Base-by-base conservation (phyloP, 2,888 invertebrate genomes). In the Aspidapion aeneum region DNA sequence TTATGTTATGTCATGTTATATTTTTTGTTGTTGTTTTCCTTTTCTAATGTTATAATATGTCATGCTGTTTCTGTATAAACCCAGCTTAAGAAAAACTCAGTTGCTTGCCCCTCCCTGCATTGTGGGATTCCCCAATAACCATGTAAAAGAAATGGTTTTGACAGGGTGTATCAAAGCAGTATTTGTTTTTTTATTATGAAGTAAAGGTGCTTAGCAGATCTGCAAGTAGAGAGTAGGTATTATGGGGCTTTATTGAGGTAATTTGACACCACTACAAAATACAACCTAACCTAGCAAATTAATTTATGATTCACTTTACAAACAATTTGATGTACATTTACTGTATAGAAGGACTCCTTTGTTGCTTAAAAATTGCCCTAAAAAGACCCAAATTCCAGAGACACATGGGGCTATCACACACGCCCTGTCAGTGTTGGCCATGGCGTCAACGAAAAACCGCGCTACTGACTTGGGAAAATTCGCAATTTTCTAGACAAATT, bases 381-480 rank as follows among this genome's bases (percentile, higher is more conserved):
- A 60, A 58, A 2, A 52, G 51, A 55, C 17, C 16, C 35, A 63
- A 58, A 57, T 73, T 21, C 12, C 35, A 35, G 75, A 78, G 80
- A 82, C 85, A 86, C 87, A 87, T 86, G 87, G 84, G 85, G 86
- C 86, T 87, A 86, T 89, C 89, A 90, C n/a, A n/a, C n/a, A n/a
- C 90, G 89, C 90, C 89, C 90, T 89, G 90, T 88, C 89, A 89
- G 87, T n/a, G 86, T 75, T 35, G 87, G 88, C 86, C 88, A 90
- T 90, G 90, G 90, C 90, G 90, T 90, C 90, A 87, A 81, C 81
- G 80, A 81, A 82, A 35, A 66, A 82, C 82, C 83, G 82, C 83
- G 83, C 81, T 82, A 73, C 73, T 73, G 49, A 20, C 55, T 7
- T 60, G 68, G 71, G 71, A 63, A 35, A 63, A 56, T 63, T 60